Evolutionary conservation across 2,797 vertebrate species (phyloP).

Genomic region (Gymnothorax javanicus): DNA sequence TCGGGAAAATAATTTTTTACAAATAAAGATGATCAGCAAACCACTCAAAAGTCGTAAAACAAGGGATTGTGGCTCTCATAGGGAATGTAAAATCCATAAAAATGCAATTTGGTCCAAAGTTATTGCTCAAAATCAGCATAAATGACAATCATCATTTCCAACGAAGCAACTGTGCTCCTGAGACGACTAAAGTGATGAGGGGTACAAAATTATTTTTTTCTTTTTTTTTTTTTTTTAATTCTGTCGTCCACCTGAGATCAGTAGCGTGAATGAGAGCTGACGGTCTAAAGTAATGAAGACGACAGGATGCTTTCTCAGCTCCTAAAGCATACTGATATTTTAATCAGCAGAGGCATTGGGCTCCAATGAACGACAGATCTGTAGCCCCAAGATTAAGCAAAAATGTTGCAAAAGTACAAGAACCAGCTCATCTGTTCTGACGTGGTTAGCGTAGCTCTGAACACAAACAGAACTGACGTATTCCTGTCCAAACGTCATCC

Average conservation of each 20-base stretch:
- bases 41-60: not conserved
- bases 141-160: conserved; percentile 49
- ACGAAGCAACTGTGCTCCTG: conserved; percentile 53
- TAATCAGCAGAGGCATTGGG: not conserved
- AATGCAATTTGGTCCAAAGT: conserved; percentile 72
- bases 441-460: not conserved
- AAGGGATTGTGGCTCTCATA: conserved; percentile 12
- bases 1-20: not conserved
- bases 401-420: not conserved
- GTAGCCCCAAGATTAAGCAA: not conserved
- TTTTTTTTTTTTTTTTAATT: conserved; percentile 6
- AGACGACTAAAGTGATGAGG: conserved; percentile 58
- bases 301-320: not conserved
- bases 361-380: too few species aligned
- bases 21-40: not conserved
- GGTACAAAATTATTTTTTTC: conserved; percentile 47
- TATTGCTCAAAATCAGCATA: conserved; percentile 56
- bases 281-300: not conserved
- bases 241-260: conserved; percentile 23
- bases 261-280: not conserved
- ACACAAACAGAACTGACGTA: not conserved
- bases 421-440: not conserved
- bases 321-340: not conserved
- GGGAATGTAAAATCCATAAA: conserved; percentile 65
- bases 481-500: not conserved